A percentile compares a stretch with the other conserved stretches of the same genome.
Conservation (phyloP, 2,113 vertebrate species). For the Otolemur garnettii region DNA sequence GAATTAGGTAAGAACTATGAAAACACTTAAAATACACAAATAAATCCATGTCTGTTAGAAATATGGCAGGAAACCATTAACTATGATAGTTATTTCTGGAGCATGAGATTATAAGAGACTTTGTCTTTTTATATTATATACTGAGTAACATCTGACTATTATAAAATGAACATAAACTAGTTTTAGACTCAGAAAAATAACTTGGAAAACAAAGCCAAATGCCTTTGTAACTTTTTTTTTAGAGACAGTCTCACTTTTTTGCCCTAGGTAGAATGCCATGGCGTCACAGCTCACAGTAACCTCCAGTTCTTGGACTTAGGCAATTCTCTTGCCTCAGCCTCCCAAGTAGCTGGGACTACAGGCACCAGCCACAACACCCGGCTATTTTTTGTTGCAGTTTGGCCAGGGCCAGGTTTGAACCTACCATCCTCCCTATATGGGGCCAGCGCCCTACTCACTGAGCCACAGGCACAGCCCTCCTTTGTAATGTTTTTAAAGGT, state of each 20-base stretch:
- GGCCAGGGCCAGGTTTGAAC: no score
- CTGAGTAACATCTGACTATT: conserved; percentile 19
- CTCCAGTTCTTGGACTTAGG: no score
- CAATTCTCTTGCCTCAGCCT: no score
- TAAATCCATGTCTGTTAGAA: conserved; percentile 1
- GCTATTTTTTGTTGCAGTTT: no score
- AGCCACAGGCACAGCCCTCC: not conserved
- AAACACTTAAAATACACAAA: conserved; percentile 38
- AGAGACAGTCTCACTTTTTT: no score
- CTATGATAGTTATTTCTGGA: conserved; percentile 10
- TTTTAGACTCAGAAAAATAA: conserved; percentile 28
- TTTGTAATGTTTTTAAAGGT: conserved; percentile 34
- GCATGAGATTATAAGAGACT: not conserved
- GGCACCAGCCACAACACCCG: no score
- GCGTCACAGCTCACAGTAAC: no score
- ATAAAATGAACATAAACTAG: conserved; percentile 11
- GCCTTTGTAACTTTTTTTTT: not conserved
- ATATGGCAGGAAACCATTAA: not conserved
- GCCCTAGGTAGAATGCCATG: no score
- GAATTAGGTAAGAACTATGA: not conserved
- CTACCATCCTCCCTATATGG: no score
- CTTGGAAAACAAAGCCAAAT: conserved; percentile 18
- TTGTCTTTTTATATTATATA: conserved; percentile 24
- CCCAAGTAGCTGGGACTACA: no score
- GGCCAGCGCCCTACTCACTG: no score